Base-by-base conservation (phyloP, 2,113 vertebrate genomes). In the Epinephelus lanceolatus region DNA sequence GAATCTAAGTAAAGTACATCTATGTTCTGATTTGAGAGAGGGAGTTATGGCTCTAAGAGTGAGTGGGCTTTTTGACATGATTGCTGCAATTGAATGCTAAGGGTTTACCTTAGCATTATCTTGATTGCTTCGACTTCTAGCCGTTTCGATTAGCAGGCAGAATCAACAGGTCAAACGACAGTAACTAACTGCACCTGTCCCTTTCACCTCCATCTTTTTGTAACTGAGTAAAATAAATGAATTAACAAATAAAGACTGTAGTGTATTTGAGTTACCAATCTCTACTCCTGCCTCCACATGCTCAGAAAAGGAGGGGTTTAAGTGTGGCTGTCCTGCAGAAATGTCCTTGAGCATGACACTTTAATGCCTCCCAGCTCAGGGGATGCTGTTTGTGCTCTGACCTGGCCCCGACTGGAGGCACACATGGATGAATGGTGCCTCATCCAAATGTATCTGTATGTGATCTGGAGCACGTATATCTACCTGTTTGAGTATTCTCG, bases 311-410 rank as follows among this genome's bases (percentile, higher is more conserved):
- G 47, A 33, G 5, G 8, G 49, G 55, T 85, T 79, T 12, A 67
- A 21, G 49, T 33, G 62, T 25, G n/a, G n/a, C 14, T 2, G 1
- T 4, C 14, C 9, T 51, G 19, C 62, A 68, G 30, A 37, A 76
- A 70, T 47, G 68, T 80, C 76, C 82, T 82, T 85, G 79, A 83
- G 71, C 21, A 1, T 21, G 42, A 52, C 21, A n/a, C 17, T 53
- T 5, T 57, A 9, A 62, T 13, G 42, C 62, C 49, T 14, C 8
- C 40, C 30, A 63, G 62, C 33, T 65, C 52, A 56, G 63, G 63
- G 23, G 23, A 63, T 47, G 61, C 42, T 33, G 45, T 61, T 68
- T 42, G 57, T 45, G 27, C 52, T 67, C 23, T 72, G 47, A 71
- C 45, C 42, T 21, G 27, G 45, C 23, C 52, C 30, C 0, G 37